Conservation (phyloP, 2,888 invertebrate species). For the Zele albiditarsus region DNA sequence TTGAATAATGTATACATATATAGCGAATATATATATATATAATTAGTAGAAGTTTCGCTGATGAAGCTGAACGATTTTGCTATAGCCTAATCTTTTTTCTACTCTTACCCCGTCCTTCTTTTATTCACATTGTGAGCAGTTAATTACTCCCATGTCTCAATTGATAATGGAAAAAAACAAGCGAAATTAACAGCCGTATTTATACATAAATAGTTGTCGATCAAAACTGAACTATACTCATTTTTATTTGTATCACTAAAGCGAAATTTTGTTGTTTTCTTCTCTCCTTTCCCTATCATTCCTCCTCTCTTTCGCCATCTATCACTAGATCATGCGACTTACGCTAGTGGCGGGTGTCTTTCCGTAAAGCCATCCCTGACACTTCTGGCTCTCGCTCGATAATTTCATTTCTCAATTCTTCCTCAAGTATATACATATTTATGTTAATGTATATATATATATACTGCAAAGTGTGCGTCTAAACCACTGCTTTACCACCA, state of each 20-base stretch:
- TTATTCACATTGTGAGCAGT: neutral
- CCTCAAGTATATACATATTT: neutral
- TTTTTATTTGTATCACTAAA: no score
- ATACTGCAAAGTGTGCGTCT: neutral
- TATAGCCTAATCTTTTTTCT: neutral
- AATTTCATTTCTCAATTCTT: constrained; percentile 14
- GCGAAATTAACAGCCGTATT: no score
- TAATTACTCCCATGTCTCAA: neutral
- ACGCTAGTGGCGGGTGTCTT: neutral
- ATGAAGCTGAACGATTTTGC: constrained; percentile 20
- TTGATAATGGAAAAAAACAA: no score
- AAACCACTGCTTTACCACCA: neutral
- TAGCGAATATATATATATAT: neutral
- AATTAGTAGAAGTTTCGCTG: constrained; percentile 12
- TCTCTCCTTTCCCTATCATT: neutral
- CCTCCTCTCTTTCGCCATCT: no score
- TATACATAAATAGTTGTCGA: no score
- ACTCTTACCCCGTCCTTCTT: neutral
- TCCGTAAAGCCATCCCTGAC: neutral
- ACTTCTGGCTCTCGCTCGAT: constrained; percentile 6
- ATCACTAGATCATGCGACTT: no score
- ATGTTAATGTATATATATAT: neutral
- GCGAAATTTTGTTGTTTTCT: neutral
- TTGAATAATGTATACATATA: neutral
- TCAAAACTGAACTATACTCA: no score